Percentiles rank a stretch among this genome's conserved stretches.
phyloP scores from a whole-genome alignment of 64 coral and sea anemone genomes.

The Orbicella faveolata region DNA sequence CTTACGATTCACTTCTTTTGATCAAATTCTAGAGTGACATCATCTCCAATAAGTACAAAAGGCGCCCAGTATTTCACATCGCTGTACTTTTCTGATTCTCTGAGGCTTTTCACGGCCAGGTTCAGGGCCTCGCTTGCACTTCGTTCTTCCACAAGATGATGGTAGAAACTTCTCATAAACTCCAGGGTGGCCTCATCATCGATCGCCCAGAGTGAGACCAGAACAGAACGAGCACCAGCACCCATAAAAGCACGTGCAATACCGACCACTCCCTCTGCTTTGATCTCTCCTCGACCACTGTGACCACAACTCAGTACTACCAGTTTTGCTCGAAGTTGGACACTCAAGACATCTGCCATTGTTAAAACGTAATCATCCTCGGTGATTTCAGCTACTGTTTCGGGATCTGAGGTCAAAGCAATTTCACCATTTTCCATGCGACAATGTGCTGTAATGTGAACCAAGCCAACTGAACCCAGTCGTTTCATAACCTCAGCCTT shows the following conservation, averaged over 20 bases:
- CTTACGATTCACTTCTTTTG: too few species aligned
- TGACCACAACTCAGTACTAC: constrained; percentile 36
- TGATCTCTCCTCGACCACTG: constrained; percentile 24
- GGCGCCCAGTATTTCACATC: too few species aligned
- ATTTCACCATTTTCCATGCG: constrained; percentile 6
- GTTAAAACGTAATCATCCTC: constrained; percentile 24
- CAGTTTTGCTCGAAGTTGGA: not conserved
- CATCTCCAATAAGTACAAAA: not conserved
- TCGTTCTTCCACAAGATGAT: not conserved
- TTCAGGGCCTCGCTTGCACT: not conserved
- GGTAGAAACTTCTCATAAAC: constrained; percentile 34
- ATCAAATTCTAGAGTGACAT: not conserved
- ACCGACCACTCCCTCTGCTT: constrained; percentile 20
- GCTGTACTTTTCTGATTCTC: too few species aligned
- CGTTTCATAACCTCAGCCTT: not conserved
- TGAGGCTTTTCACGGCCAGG: too few species aligned
- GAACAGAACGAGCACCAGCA: constrained; percentile 36
- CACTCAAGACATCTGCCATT: not conserved
- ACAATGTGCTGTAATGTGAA: constrained; percentile 34
- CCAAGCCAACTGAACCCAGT: constrained; percentile 20
- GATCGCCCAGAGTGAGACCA: constrained; percentile 30
- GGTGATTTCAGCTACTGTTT: not conserved
- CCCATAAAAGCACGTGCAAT: constrained; percentile 3
- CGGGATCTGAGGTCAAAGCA: not conserved
- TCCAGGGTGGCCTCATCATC: constrained; percentile 6